These are phyloP conservation scores for Aurelia sp. DNA, from an alignment of 30 jellyfish, hydroid and myxozoan species.

Conservation along the genomic window DNA sequence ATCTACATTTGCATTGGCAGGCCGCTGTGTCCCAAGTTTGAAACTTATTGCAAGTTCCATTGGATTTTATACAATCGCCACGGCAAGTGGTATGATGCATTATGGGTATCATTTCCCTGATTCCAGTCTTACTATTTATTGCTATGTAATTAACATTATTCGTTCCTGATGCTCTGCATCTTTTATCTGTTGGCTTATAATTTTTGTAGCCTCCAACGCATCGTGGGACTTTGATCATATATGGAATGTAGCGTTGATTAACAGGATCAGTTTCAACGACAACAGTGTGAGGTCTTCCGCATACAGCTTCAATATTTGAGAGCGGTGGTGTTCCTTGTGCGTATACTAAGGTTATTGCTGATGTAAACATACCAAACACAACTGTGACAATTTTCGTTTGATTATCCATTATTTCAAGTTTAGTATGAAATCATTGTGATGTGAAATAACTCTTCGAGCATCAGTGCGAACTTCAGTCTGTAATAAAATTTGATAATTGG, in stretches of 20 bases:
- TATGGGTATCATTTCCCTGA: background rate
- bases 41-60: constrained; percentile 12
- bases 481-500: too few species aligned
- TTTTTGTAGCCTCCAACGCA: constrained; percentile 20
- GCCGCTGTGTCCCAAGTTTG: constrained; percentile 11
- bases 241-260: constrained; percentile 41
- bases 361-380: too few species aligned
- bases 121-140: background rate
- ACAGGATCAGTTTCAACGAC: constrained; percentile 50
- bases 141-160: background rate
- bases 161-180: background rate
- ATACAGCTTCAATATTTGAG: background rate
- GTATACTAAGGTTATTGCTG: background rate
- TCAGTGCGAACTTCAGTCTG: too few species aligned
- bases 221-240: constrained; percentile 20
- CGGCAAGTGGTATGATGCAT: constrained; percentile 19
- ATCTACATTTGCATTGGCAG: constrained; percentile 43
- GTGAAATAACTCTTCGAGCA: too few species aligned
- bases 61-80: background rate
- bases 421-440: too few species aligned
- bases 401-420: too few species aligned
- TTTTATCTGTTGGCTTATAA: constrained; percentile 6
- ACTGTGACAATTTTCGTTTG: too few species aligned
- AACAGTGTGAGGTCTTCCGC: constrained; percentile 11
- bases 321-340: background rate